Conservation (phyloP, 1,140 invertebrate species). For the Heterodera carotae region DNA sequence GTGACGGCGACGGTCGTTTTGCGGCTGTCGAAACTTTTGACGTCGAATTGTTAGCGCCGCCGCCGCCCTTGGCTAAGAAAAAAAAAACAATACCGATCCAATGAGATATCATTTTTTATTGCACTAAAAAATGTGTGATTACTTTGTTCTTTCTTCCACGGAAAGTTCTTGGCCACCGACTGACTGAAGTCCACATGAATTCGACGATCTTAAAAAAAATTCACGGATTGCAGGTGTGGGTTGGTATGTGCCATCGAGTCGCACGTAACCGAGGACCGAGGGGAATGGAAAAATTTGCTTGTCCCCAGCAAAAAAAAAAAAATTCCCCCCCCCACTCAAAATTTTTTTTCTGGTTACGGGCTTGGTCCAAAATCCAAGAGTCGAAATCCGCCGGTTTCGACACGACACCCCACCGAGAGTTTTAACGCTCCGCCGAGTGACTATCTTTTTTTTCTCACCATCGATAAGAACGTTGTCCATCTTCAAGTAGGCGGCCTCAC, state of each 20-base stretch:
- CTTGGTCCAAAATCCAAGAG: too few species aligned
- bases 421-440: too few species aligned
- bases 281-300: not conserved
- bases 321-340: too few species aligned
- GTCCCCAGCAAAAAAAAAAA: too few species aligned
- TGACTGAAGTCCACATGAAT: conserved; percentile 99
- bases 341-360: too few species aligned
- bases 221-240: not conserved
- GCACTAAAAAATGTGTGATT: not conserved
- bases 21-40: not conserved
- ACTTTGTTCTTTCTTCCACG: conserved; percentile 53
- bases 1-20: not conserved
- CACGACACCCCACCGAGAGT: too few species aligned
- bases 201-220: conserved; percentile 72
- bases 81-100: not conserved
- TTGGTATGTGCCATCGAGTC: too few species aligned
- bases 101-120: not conserved
- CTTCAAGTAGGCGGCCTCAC: conserved; percentile 98
- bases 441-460: conserved; percentile 65
- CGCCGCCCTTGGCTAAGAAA: not conserved
- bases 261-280: too few species aligned
- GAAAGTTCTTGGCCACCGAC: conserved; percentile 74
- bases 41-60: not conserved
- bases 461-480: conserved; percentile 99
- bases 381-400: not conserved